Evolutionary conservation across 2,113 vertebrate species (phyloP).

Genomic region (Tachuris rubrigastra): DNA sequence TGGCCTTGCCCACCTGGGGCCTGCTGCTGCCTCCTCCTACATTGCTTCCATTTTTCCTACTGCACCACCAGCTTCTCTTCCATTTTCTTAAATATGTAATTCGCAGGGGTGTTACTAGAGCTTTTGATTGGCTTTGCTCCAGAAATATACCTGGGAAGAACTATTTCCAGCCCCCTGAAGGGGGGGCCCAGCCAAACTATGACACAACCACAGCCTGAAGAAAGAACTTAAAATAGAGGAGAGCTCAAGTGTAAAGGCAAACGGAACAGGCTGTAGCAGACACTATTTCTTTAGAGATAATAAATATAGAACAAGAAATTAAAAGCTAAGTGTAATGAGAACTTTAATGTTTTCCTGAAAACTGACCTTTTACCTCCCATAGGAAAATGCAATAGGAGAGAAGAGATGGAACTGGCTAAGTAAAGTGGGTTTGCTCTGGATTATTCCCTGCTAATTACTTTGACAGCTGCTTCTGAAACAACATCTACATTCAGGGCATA

Average conservation of each 20-base stretch:
- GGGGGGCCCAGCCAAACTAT: too few species aligned
- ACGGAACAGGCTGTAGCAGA: not conserved
- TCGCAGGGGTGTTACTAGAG: too few species aligned
- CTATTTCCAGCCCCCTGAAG: too few species aligned
- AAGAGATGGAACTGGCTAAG: not conserved
- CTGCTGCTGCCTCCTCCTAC: too few species aligned
- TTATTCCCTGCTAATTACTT: conserved; percentile 52
- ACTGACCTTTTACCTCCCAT: not conserved
- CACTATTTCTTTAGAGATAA: not conserved
- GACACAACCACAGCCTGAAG: conserved; percentile 2
- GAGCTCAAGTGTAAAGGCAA: not conserved
- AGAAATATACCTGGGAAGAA: too few species aligned
- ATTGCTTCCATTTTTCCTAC: too few species aligned
- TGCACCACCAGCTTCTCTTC: too few species aligned
- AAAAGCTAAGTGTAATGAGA: not conserved
- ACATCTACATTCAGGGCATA: not conserved
- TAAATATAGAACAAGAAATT: not conserved
- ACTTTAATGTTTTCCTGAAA: not conserved
- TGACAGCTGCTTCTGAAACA: conserved; percentile 40
- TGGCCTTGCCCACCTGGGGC: too few species aligned
- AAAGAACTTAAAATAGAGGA: conserved; percentile 29
- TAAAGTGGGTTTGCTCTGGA: not conserved
- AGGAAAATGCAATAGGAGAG: not conserved
- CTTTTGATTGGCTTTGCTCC: too few species aligned
- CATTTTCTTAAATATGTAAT: too few species aligned